These are phyloP conservation scores for Drosophila neotestacea DNA, from an alignment of 2,888 invertebrate genomes.

Conservation along the genomic window DNA sequence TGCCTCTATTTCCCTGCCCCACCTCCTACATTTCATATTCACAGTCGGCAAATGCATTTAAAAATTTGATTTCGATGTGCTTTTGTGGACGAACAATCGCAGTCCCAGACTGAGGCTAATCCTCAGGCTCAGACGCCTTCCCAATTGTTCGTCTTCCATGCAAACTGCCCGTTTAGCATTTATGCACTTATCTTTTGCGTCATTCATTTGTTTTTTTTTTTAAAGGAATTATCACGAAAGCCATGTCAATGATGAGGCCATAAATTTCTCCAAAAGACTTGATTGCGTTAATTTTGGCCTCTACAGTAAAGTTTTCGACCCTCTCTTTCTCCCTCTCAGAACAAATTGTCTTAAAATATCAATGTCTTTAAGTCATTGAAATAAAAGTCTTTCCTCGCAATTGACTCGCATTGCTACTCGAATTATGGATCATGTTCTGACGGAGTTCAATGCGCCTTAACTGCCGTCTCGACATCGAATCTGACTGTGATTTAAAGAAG, in stretches of 20 bases:
- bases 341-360: constrained; percentile 41
- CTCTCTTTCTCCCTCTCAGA: neutral
- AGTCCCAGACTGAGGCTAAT: constrained; percentile 11
- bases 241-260: constrained; percentile 45
- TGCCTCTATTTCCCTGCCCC: neutral
- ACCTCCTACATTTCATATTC: constrained; percentile 2
- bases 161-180: constrained; percentile 16
- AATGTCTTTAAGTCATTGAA: constrained; percentile 51
- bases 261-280: constrained; percentile 60
- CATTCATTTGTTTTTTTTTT: constrained; percentile 38
- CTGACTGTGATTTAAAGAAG: constrained; percentile 6
- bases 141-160: constrained; percentile 10
- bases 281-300: constrained; percentile 45
- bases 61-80: constrained; percentile 57
- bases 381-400: constrained; percentile 37
- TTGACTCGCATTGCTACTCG: constrained; percentile 39
- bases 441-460: constrained; percentile 54
- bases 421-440: constrained; percentile 22
- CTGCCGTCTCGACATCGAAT: constrained; percentile 21
- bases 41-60: constrained; percentile 60
- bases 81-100: constrained; percentile 50
- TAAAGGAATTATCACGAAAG: constrained; percentile 59
- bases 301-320: constrained; percentile 3
- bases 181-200: constrained; percentile 16
- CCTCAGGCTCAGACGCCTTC: constrained; percentile 3